Evolutionary conservation across 1,140 invertebrate species (phyloP), one percentile per base, ranked within the genome.

Genomic region (Phenacoccus solenopsis): DNA sequence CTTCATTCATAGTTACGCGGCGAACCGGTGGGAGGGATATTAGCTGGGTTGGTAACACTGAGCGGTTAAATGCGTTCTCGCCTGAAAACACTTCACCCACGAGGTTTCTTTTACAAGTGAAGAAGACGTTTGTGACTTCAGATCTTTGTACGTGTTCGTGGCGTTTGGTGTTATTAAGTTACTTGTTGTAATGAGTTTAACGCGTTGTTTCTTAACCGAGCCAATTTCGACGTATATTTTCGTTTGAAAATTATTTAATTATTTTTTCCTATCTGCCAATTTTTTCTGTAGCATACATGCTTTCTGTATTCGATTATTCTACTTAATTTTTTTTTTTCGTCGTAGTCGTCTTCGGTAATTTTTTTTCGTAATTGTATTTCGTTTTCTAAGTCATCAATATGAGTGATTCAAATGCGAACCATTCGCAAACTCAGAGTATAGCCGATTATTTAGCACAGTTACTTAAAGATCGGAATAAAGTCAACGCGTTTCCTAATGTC

Each of bases 371-470:
- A 24, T 64, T 64, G 21, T 64, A 64, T 27, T 27, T 64, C 25
- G 21, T 64, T 64, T 59, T 64, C 25, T 64, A 25, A 25, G 21
- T 64, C 49, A 69, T 71, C 56, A 71, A 68, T 69, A 71, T 71
- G 71, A 71, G 67, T 57, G 71, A 71, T 38, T 61, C 61, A 25
- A 71, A 38, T 56, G 35, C 56, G 67, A 68, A 64, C 27, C 69
- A 71, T 67, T 64, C 59, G 16, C 59, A 64, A 27, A 71, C 71
- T 32, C 92, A 94, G 82, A 95, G 91, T 84, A 94, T 94, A 84
- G 93, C 96, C 82, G 98, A 99, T 84, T 99, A 99, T 86, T 87
- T 99, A 86, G 95, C 96, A 81, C 97, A 99, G 85, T 89, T 99
- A 83, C 87, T 99, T 78, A 99, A 99, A 87, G 98, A 99, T 87